Conservation (phyloP, 2,888 invertebrate genomes). For the Drosophila eohydei region DNA sequence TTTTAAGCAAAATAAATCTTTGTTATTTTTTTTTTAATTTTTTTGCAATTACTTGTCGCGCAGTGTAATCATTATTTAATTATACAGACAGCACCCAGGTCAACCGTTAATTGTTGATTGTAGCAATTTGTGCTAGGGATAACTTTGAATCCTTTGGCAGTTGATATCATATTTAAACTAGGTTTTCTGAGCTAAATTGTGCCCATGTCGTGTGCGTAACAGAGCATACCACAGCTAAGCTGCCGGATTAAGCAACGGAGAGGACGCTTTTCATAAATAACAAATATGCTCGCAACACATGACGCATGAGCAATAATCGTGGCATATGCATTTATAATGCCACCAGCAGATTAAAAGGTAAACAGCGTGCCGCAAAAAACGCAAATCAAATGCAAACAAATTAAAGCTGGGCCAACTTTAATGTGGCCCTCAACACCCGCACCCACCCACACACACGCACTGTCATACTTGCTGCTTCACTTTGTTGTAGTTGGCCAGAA, state of each 20-base stretch:
- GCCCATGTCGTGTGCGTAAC: neutral
- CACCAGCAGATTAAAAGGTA: constrained; percentile 45
- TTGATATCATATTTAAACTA: constrained; percentile 12
- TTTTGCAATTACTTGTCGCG: neutral
- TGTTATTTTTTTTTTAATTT: too few relatives aligned
- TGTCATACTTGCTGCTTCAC: constrained; percentile 30
- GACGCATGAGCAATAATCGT: constrained; percentile 67
- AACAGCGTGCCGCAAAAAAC: constrained; percentile 48
- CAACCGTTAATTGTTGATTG: constrained; percentile 37
- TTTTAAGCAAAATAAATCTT: too few relatives aligned
- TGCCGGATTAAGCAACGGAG: constrained; percentile 12
- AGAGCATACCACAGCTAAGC: constrained; percentile 2
- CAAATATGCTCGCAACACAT: constrained; percentile 54
- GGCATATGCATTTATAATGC: constrained; percentile 64
- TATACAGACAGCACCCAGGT: constrained; percentile 9
- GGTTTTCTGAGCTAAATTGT: neutral
- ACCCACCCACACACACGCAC: constrained; percentile 10
- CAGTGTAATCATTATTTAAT: constrained; percentile 29
- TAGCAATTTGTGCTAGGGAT: constrained; percentile 18
- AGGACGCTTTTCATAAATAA: constrained; percentile 61
- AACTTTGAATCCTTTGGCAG: neutral
- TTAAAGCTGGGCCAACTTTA: constrained; percentile 51
- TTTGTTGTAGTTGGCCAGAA: constrained; percentile 57
- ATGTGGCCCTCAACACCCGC: constrained; percentile 68
- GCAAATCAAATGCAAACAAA: constrained; percentile 66